Base-by-base conservation (phyloP, 2,797 vertebrate genomes). In the Lithobates sylvaticus region DNA sequence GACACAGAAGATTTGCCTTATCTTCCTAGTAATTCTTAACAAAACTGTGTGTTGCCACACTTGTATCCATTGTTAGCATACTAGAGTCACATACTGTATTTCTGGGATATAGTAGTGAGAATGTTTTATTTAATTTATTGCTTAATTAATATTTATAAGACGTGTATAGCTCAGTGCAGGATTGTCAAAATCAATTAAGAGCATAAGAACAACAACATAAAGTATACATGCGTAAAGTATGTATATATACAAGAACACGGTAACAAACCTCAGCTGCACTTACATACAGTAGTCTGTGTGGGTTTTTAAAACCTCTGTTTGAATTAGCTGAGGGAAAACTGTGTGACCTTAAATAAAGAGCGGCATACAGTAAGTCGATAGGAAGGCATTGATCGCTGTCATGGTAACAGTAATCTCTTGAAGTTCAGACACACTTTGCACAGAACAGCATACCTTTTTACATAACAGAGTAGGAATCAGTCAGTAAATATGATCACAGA, bases 371-470 rank as follows among this genome's bases (percentile, higher is more conserved):
- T 54, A 76, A 76, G 81, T 76, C 73, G 29, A 84, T 84, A 29
- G 9, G 64, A 69, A 68, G 39, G 34, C 81, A 84, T 84, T 84
- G 81, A 84, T 84, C 64, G 64, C 73, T 84, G 81, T 76, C 81
- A 84, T 84, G 81, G 81, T 84, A 84, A 84, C 81, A 76, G 64
- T 76, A 26, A 76, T 84, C 27, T 76, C 64, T 84, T 76, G 23
- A 84, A 76, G 73, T 75, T 82, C n/a, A 69, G 54, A 61, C 54
- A 82, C 71, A 67, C 54, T 83, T 83, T 83, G n/a, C 34, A 65
- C 70, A 61, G 47, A 73, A 58, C 44, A 67, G 15, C 21, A 69
- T 54, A 68, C 39, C 13, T 69, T 76, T 76, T 76, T 76, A 73
- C 69, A 82, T 64, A 71, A 70, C 44, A 32, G 29, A 67, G 58